Evolutionary conservation across 2,888 invertebrate species (phyloP), one percentile per base, ranked within the genome.

Genomic region (Trypoxylon attenuatum): DNA sequence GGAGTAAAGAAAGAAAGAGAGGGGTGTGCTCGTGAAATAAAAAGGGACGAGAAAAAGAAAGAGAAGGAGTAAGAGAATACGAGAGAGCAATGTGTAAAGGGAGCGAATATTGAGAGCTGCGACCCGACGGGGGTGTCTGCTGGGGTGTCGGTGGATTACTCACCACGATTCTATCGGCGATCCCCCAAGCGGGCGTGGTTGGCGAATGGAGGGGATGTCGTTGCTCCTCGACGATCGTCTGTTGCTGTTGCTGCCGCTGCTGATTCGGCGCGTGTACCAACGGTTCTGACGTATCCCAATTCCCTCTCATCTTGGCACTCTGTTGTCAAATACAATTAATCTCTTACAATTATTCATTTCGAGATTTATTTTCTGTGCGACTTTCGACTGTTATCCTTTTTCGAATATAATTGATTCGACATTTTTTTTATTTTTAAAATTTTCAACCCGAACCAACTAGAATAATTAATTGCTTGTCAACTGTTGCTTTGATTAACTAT

Each of bases 141-240:
- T 56, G 62, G 56, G n/a, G n/a, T n/a, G n/a, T n/a, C n/a, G n/a
- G n/a, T 49, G 71, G 76, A 81, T 81, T 81, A 79, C 79, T 81
- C 81, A 83, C 83, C 74, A 77, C 76, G 69, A 69, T 77, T 76
- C 72, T 81, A 72, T 82, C 79, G 47, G 66, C 59, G 65, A 72
- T 79, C 75, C 60, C 63, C 82, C 81, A 84, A 55, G 70, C 82
- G 78, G 83, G 83, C 79, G 84, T 80, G 82, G 81, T 77, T 80
- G 76, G 62, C 22, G 77, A 69, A 69, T 77, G 77, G 68, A 70
- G 77, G 78, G 74, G 71, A 25, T 73, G 73, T 21, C 61, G 56
- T 46, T 76, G 71, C 42, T 77, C 71, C 45, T 76, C 71, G 43
- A 63, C 68, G 33, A 75, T 74, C 47, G 47, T 66, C 54, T 67